Percentiles rank a stretch among this genome's conserved stretches.
Evolutionary conservation across 2,113 vertebrate species (phyloP).

Genomic region (Hymenochirus boettgeri): DNA sequence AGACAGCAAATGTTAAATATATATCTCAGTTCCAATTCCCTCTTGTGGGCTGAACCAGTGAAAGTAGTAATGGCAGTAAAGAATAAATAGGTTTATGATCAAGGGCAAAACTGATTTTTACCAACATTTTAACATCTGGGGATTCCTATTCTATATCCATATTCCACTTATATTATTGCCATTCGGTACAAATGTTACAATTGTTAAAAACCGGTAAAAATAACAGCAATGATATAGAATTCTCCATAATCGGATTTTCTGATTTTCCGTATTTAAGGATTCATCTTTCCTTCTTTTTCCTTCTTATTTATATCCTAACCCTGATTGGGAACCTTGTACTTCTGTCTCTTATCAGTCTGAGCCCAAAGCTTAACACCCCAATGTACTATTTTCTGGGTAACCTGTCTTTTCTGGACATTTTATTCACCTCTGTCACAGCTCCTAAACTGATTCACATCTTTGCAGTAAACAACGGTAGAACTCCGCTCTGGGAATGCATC

Average conservation of each 20-base stretch:
- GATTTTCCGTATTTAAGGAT: constrained; percentile 2
- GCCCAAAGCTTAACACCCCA: background rate
- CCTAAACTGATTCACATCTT: constrained; percentile 6
- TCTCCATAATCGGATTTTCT: constrained; percentile 25
- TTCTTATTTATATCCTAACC: background rate
- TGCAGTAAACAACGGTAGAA: background rate
- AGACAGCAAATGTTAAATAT: too few relatives aligned
- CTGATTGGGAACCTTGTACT: constrained; percentile 2
- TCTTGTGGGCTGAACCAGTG: too few relatives aligned
- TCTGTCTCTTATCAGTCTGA: background rate
- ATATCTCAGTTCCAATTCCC: too few relatives aligned
- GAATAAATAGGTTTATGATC: too few relatives aligned
- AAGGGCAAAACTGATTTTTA: too few relatives aligned
- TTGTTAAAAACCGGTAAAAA: background rate
- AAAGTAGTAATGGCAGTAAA: too few relatives aligned
- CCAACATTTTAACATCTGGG: too few relatives aligned
- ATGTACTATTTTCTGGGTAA: constrained; percentile 13
- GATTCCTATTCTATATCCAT: too few relatives aligned
- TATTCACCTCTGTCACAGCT: background rate
- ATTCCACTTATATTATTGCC: too few relatives aligned
- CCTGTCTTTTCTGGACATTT: constrained; percentile 1
- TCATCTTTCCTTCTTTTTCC: constrained; percentile 5
- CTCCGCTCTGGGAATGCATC: background rate
- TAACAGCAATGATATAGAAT: background rate
- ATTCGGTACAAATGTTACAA: too few relatives aligned